phyloP scores from a whole-genome alignment of 2,888 invertebrate genomes.

The Norana najaformis region DNA sequence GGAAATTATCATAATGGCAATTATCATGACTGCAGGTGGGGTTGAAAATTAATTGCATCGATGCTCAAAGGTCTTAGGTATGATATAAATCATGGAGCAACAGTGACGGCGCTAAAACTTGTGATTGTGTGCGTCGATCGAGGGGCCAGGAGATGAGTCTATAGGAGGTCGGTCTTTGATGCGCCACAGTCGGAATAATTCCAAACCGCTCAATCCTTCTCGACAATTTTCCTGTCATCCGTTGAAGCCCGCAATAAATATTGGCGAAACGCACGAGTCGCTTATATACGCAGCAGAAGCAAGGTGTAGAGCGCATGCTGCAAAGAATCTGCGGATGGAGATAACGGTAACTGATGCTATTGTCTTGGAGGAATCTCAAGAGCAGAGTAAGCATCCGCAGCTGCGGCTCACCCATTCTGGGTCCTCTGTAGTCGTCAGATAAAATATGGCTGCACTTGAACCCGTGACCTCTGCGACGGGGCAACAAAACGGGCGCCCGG shows the following conservation, averaged over 20 bases:
- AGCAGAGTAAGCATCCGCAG: not conserved
- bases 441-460: not conserved
- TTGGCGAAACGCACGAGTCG: not conserved
- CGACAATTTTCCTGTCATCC: not conserved
- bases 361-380: not conserved
- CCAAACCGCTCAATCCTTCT: not conserved
- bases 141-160: not conserved
- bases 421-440: not conserved
- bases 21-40: not conserved
- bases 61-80: not conserved
- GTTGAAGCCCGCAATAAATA: not conserved
- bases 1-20: not conserved
- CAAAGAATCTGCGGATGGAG: not conserved
- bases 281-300: not conserved
- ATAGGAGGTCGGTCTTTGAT: not conserved
- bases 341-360: not conserved
- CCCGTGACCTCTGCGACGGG: slow-evolving; percentile 6
- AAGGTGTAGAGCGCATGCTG: no score
- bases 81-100: not conserved
- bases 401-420: not conserved
- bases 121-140: not conserved
- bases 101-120: not conserved
- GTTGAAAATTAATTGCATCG: not conserved
- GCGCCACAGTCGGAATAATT: not conserved
- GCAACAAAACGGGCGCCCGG: not conserved